Evolutionary conservation across 2,113 vertebrate species (phyloP), one percentile per base, ranked within the genome.

Genomic region (Tichodroma muraria): DNA sequence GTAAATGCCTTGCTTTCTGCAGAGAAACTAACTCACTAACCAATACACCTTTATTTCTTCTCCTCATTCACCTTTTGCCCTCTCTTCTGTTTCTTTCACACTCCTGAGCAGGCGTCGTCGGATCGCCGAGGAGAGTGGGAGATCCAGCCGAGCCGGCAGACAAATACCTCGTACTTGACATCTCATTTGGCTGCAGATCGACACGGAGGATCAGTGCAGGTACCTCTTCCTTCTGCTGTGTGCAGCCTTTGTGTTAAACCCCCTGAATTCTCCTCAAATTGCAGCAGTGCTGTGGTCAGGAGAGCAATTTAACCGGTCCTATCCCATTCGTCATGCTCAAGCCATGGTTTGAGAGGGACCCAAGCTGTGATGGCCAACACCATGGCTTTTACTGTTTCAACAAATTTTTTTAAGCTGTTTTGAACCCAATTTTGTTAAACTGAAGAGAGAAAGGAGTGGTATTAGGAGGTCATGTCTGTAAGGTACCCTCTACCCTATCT

Each of bases 201-300:
- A 98, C 99, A 99, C 85, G 99, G 99, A 97, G 99, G 99, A 98
- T 99, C 99, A 96, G 99, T 99, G 81, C 99, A 99, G 99, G 99
- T 99, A 99, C 92, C 89, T 92, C 66, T 38, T 81, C 59, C 57
- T 65, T 68, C 38, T 66, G 24, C 23, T n/a, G 16, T 23, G 50
- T 37, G 61, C 47, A 69, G 35, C 86, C 85, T 83, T n/a, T 13
- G 35, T 20, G 33, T 70, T 19, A 59, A 88, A 49, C 42, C 59
- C 38, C 40, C 59, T 56, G 53, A 68, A 76, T 85, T 84, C 78
- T 82, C 50, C 66, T 60, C 87, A n/a, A 71, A 53, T 28, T n/a
- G 59, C 45, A 13, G 47, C 50, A 50, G 5, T 9, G 4, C 27
- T 19, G 4, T 15, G 17, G 38, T 47, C 47, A 52, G 85, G 70